Evolutionary conservation across 2,797 vertebrate species (phyloP).

Genomic region (Anolis apletophallus): DNA sequence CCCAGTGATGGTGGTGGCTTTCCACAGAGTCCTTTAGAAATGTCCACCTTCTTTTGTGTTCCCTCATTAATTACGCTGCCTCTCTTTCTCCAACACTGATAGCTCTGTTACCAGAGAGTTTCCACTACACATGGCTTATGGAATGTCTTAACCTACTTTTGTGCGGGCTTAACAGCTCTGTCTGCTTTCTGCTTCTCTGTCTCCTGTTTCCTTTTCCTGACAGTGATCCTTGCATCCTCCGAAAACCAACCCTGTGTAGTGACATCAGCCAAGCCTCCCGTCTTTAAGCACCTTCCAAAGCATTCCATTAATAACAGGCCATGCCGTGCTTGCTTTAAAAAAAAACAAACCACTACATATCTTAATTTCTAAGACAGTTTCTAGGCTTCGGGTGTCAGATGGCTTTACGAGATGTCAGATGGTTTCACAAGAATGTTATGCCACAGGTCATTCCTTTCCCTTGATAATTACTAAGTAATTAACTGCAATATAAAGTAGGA

Average conservation of each 20-base stretch:
- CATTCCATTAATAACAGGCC: slow-evolving; percentile 79
- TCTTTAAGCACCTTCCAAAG: slow-evolving; percentile 75
- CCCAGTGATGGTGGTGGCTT: slow-evolving; percentile 59
- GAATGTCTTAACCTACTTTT: slow-evolving; percentile 80
- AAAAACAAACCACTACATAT: slow-evolving; percentile 64
- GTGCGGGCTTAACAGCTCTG: slow-evolving; percentile 78
- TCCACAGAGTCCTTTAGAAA: slow-evolving; percentile 66
- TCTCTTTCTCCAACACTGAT: slow-evolving; percentile 16
- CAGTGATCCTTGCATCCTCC: slow-evolving; percentile 79
- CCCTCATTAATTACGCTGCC: slow-evolving; percentile 41
- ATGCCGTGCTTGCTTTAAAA: slow-evolving; percentile 62
- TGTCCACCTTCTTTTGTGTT: slow-evolving; percentile 68
- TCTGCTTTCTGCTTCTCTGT: slow-evolving; percentile 80
- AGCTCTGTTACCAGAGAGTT: slow-evolving; percentile 75
- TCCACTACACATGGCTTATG: slow-evolving; percentile 76
- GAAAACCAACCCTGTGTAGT: slow-evolving; percentile 76
- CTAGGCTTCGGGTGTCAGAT: slow-evolving; percentile 68
- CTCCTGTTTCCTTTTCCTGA: slow-evolving; percentile 80
- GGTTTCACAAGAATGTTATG: slow-evolving; percentile 49
- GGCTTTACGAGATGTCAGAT: slow-evolving; percentile 61
- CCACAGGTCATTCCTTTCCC: slow-evolving; percentile 63
- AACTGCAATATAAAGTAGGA: slow-evolving; percentile 60
- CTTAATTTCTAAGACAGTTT: slow-evolving; percentile 77
- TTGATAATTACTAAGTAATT: slow-evolving; percentile 65
- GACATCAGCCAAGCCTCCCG: slow-evolving; percentile 75